phyloP scores from a whole-genome alignment of 2,888 invertebrate species.

The Polylopha cassiicola region DNA sequence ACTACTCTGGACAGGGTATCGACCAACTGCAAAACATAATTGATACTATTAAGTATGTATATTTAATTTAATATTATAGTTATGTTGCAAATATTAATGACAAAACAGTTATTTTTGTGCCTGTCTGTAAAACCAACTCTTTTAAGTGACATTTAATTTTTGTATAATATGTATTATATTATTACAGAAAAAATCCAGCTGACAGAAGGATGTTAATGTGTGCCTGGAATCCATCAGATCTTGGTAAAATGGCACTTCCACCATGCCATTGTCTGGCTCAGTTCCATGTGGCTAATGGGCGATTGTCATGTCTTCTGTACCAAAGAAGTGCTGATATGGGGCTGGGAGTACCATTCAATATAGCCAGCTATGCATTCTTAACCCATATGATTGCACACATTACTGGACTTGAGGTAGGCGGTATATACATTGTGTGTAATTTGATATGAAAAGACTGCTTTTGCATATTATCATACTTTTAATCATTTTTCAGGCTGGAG shows the following conservation, averaged over 20 bases:
- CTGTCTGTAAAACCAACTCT: neutral
- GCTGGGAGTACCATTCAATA: slow-evolving; percentile 98
- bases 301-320: slow-evolving; percentile 94
- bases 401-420: slow-evolving; percentile 87
- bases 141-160: no score
- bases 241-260: slow-evolving; percentile 95
- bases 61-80: neutral
- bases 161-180: no score
- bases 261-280: slow-evolving; percentile 97
- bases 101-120: neutral
- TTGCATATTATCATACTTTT: neutral
- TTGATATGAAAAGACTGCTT: neutral
- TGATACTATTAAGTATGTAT: slow-evolving; percentile 79
- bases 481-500: slow-evolving; percentile 82
- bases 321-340: slow-evolving; percentile 99
- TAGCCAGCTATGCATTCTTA: slow-evolving; percentile 95
- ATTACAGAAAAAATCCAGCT: slow-evolving; percentile 81
- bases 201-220: slow-evolving; percentile 94
- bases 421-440: neutral
- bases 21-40: slow-evolving; percentile 93
- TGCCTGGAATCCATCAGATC: slow-evolving; percentile 95
- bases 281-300: slow-evolving; percentile 91
- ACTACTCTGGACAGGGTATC: slow-evolving; percentile 91
- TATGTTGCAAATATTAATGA: neutral
- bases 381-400: slow-evolving; percentile 98